Percentiles rank a stretch among this genome's conserved stretches.
Conservation (phyloP, 2,888 invertebrate genomes). For the Dynastes maya region DNA sequence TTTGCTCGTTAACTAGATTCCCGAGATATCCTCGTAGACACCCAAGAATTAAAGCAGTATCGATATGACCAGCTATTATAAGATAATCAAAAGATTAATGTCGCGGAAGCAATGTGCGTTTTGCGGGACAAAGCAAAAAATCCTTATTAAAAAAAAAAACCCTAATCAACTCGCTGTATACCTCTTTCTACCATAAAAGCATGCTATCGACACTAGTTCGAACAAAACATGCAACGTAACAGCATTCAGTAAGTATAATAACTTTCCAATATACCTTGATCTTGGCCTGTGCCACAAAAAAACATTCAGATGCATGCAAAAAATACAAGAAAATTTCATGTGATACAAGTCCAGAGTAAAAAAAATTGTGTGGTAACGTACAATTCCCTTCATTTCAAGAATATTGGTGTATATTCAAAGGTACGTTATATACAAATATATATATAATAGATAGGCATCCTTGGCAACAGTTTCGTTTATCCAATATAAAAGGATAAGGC, state of each 20-base stretch:
- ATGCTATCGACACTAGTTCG: conserved; percentile 11
- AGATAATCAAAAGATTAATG: no score
- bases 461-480: conserved; percentile 16
- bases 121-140: conserved; percentile 10
- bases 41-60: no score
- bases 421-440: conserved; percentile 37
- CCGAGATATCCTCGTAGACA: no score
- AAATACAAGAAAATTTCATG: conserved; percentile 67
- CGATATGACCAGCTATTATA: not conserved
- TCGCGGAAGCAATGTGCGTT: conserved; percentile 28
- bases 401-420: conserved; percentile 30
- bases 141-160: not conserved
- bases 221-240: conserved; percentile 39
- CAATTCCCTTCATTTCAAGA: conserved; percentile 28
- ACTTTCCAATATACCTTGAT: conserved; percentile 75
- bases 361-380: conserved; percentile 48
- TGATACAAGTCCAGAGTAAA: conserved; percentile 57
- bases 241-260: conserved; percentile 64
- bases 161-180: not conserved
- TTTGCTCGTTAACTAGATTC: no score
- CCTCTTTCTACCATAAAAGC: not conserved
- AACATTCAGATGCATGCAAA: conserved; percentile 82
- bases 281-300: conserved; percentile 81
- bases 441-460: conserved; percentile 31
- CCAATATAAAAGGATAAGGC: conserved; percentile 7